Evolutionary conservation across 2,888 invertebrate species (phyloP).

Genomic region (Phania funesta): DNA sequence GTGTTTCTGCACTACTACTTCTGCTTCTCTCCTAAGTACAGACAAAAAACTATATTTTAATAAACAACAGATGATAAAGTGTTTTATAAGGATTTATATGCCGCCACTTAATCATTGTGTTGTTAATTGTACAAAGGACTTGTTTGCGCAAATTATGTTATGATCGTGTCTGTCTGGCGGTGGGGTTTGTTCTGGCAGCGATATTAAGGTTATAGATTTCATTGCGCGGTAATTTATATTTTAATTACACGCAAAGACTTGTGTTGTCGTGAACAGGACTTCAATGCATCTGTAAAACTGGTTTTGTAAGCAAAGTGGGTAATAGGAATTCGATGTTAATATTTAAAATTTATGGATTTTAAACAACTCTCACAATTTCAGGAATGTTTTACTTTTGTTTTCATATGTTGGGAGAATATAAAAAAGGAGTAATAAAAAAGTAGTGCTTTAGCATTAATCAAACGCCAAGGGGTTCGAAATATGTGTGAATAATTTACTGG

Average conservation of each 20-base stretch:
- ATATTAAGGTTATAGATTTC: conserved; percentile 48
- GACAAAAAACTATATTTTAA: conserved; percentile 10
- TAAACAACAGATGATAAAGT: conserved; percentile 47
- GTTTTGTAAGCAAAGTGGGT: conserved; percentile 36
- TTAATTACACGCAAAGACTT: conserved; percentile 54
- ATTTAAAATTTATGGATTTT: conserved; percentile 2
- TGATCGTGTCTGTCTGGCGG: conserved; percentile 30
- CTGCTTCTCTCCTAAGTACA: not conserved
- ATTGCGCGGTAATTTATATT: conserved; percentile 46
- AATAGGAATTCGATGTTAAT: conserved; percentile 29
- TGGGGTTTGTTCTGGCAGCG: not conserved
- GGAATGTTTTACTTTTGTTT: conserved; percentile 1
- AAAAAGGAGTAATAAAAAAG: too few relatives aligned
- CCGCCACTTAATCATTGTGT: conserved; percentile 64
- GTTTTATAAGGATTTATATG: conserved; percentile 56
- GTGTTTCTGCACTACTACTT: not conserved
- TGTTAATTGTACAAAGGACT: conserved; percentile 64
- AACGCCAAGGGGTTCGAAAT: too few relatives aligned
- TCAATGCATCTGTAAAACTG: conserved; percentile 10
- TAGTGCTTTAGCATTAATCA: too few relatives aligned
- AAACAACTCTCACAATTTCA: not conserved
- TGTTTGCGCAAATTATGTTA: conserved; percentile 62
- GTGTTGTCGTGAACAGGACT: not conserved
- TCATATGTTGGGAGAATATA: not conserved
- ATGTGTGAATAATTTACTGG: too few relatives aligned